phyloP scores from a whole-genome alignment of 2,113 vertebrate genomes.

The Dendrocopos noguchii region DNA sequence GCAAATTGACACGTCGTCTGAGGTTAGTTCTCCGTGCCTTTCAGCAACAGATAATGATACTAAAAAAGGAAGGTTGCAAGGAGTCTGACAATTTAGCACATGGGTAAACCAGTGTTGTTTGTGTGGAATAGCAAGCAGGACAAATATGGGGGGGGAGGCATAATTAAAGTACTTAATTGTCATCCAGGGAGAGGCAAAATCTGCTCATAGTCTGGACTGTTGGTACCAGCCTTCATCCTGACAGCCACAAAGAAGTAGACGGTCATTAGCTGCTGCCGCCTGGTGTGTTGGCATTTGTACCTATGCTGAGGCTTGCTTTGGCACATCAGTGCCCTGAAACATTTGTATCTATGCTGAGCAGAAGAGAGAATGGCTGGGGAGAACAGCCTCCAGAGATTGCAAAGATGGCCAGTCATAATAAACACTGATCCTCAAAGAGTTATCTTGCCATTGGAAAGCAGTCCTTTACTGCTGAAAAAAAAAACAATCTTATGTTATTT shows the following conservation, averaged over 20 bases:
- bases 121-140: background rate
- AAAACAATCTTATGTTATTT: background rate
- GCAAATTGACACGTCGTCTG: background rate
- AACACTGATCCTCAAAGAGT: background rate
- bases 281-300: background rate
- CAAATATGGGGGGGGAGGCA: background rate
- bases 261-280: background rate
- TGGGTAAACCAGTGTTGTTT: background rate
- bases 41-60: background rate
- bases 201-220: rapidly evolving
- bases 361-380: background rate
- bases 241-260: background rate
- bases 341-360: too few species aligned
- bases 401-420: background rate
- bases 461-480: background rate
- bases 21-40: background rate
- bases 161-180: background rate
- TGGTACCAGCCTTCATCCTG: background rate
- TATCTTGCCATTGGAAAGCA: background rate
- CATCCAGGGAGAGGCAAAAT: rapidly evolving
- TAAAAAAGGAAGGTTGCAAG: background rate
- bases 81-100: background rate
- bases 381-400: background rate
- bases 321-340: background rate
- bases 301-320: background rate